phyloP scores from a whole-genome alignment of 1,140 invertebrate species.

The Ditylenchus dipsaci region DNA sequence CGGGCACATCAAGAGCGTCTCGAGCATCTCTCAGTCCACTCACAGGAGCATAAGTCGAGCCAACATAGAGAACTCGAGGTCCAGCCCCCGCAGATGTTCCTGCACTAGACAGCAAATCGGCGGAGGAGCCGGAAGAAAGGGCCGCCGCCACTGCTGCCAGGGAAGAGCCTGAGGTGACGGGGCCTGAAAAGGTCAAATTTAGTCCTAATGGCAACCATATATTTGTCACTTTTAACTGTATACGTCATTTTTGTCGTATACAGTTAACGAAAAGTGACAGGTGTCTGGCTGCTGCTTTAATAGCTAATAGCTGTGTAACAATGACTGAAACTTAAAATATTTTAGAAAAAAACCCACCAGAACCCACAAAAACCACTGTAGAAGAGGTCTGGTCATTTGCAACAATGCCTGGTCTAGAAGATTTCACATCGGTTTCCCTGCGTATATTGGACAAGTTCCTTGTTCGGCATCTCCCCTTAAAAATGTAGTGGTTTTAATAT shows the following conservation, averaged over 20 bases:
- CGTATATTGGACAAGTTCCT: slow-evolving; percentile 56
- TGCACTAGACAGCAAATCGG: background rate
- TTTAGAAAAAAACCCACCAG: too few relatives aligned
- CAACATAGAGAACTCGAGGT: slow-evolving; percentile 49
- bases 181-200: too few relatives aligned
- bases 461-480: slow-evolving; percentile 52
- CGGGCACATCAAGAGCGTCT: slow-evolving; percentile 30
- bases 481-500: background rate
- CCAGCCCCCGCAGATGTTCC: slow-evolving; percentile 6
- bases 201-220: too few relatives aligned
- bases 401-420: slow-evolving; percentile 41
- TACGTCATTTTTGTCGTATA: too few relatives aligned
- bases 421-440: slow-evolving; percentile 44
- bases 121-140: background rate
- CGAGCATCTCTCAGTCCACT: slow-evolving; percentile 42
- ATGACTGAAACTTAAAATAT: too few relatives aligned
- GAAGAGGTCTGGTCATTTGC: slow-evolving; percentile 51
- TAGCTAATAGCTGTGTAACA: too few relatives aligned
- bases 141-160: background rate
- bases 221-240: too few relatives aligned
- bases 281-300: too few relatives aligned
- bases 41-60: slow-evolving; percentile 45
- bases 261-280: too few relatives aligned
- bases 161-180: slow-evolving; percentile 6
- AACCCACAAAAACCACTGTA: slow-evolving; percentile 52